Percentiles rank a stretch among this genome's conserved stretches.
Evolutionary conservation across 2,797 vertebrate genomes (phyloP).

Genomic region (Valencia hispanica): DNA sequence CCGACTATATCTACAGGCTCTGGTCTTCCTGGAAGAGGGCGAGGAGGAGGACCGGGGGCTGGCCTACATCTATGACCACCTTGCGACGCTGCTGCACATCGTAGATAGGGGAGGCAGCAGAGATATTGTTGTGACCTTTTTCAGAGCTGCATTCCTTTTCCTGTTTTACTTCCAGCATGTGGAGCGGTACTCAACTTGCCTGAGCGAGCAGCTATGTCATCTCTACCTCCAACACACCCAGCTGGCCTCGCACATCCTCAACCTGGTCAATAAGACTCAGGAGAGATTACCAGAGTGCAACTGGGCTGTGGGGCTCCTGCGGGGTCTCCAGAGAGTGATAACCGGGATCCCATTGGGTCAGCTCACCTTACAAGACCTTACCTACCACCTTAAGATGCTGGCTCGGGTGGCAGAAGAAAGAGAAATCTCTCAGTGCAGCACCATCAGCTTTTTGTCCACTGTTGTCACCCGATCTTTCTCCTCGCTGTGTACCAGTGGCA

Average conservation of each 20-base stretch:
- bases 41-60: constrained; percentile 74
- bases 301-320: constrained; percentile 77
- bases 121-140: constrained; percentile 82
- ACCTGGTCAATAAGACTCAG: constrained; percentile 79
- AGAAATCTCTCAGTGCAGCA: constrained; percentile 69
- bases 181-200: constrained; percentile 54
- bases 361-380: constrained; percentile 68
- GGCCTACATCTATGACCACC: constrained; percentile 79
- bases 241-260: constrained; percentile 85
- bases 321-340: constrained; percentile 75
- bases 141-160: constrained; percentile 85
- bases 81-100: constrained; percentile 75
- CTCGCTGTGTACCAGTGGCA: constrained; percentile 50
- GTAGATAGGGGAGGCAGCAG: constrained; percentile 73
- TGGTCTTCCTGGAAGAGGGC: constrained; percentile 84
- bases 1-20: constrained; percentile 83
- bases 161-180: constrained; percentile 78
- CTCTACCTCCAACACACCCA: constrained; percentile 79
- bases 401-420: constrained; percentile 81
- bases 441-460: constrained; percentile 77
- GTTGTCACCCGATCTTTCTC: constrained; percentile 59
- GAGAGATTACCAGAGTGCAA: constrained; percentile 65
- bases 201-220: constrained; percentile 74
- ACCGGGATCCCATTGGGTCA: constrained; percentile 56
- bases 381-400: constrained; percentile 85